Conservation (phyloP, 2,888 invertebrate species). For the Noctua comes region DNA sequence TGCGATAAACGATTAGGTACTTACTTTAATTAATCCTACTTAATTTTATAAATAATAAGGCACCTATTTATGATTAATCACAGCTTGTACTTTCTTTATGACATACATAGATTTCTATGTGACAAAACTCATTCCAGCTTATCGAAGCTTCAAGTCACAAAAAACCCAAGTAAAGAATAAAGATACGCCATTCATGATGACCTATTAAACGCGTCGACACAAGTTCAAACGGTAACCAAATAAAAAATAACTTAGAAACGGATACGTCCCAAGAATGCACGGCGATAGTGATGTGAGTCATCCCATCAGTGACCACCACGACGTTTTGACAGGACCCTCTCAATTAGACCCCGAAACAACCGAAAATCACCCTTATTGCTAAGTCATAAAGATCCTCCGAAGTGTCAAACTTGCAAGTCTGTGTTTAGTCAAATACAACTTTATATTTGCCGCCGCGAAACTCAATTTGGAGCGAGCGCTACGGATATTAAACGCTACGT, state of each 20-base stretch:
- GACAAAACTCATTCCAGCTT: slow-evolving; percentile 3
- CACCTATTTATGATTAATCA: background rate
- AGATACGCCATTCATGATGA: slow-evolving; percentile 64
- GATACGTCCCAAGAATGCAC: slow-evolving; percentile 87
- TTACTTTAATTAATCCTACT: background rate
- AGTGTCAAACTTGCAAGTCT: slow-evolving; percentile 67
- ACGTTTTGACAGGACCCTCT: slow-evolving; percentile 74
- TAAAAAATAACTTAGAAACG: slow-evolving; percentile 81
- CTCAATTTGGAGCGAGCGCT: slow-evolving; percentile 65
- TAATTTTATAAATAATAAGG: background rate
- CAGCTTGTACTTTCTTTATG: background rate
- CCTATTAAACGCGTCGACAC: slow-evolving; percentile 78
- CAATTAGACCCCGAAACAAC: slow-evolving; percentile 61
- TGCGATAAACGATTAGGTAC: background rate
- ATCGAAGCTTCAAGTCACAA: slow-evolving; percentile 20
- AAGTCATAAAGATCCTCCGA: slow-evolving; percentile 63
- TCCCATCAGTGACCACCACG: slow-evolving; percentile 86
- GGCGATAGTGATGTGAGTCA: slow-evolving; percentile 85
- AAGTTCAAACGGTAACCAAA: slow-evolving; percentile 77
- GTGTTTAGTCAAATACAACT: slow-evolving; percentile 73
- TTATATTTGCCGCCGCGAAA: slow-evolving; percentile 71
- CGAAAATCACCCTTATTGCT: slow-evolving; percentile 68
- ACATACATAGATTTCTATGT: background rate
- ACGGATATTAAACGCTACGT: slow-evolving; percentile 62
- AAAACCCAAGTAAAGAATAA: slow-evolving; percentile 28